These are phyloP conservation scores for Acleris emargana DNA, from an alignment of 2,888 invertebrate species.

Conservation along the genomic window DNA sequence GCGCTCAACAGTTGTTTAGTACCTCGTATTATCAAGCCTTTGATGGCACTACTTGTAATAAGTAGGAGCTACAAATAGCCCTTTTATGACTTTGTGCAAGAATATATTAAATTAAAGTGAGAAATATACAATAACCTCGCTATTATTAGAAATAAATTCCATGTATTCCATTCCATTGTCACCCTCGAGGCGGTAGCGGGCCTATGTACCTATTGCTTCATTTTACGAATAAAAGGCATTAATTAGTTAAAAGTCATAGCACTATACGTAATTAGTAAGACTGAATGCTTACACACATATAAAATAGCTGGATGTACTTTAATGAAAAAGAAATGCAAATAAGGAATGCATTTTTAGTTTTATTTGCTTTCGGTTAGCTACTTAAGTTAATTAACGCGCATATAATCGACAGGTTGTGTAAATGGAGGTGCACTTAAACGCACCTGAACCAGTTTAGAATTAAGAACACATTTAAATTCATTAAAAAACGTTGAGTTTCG, in stretches of 20 bases:
- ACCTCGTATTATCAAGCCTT: constrained; percentile 61
- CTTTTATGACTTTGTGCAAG: constrained; percentile 58
- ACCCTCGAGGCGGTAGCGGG: too few species aligned
- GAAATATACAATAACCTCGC: too few species aligned
- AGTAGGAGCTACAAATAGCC: constrained; percentile 48
- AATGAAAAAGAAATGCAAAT: constrained; percentile 35
- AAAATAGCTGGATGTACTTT: constrained; percentile 19
- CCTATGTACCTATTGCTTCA: too few species aligned
- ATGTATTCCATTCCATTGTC: too few species aligned
- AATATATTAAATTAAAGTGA: constrained; percentile 59
- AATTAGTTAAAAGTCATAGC: constrained; percentile 51
- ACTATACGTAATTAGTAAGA: constrained; percentile 33
- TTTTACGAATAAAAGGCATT: too few species aligned
- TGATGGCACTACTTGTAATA: constrained; percentile 52
- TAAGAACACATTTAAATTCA: constrained; percentile 81
- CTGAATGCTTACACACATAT: constrained; percentile 12
- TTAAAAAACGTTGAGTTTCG: constrained; percentile 77
- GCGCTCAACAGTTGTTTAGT: constrained; percentile 53
- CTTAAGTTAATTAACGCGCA: constrained; percentile 38
- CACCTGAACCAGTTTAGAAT: constrained; percentile 78
- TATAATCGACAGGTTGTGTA: constrained; percentile 45
- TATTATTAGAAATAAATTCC: too few species aligned
- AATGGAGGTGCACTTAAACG: constrained; percentile 64
- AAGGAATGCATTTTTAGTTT: constrained; percentile 27
- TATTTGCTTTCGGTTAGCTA: constrained; percentile 35